Conservation (phyloP, 2,113 vertebrate genomes). For the Phyllostomus hastatus region DNA sequence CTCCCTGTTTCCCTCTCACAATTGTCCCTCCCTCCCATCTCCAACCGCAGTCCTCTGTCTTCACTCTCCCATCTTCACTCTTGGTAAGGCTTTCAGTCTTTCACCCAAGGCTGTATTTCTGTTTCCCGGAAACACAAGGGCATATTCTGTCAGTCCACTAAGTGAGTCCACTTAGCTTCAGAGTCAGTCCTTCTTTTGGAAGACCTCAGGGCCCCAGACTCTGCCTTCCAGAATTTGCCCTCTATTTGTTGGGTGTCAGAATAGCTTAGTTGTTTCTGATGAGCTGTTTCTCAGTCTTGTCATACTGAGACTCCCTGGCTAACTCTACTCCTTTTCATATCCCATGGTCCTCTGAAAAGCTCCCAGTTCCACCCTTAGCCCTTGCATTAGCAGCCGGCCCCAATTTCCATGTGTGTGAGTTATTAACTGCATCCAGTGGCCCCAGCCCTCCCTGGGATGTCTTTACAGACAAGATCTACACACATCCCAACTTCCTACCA, state of each 20-base stretch:
- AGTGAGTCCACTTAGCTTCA: not conserved
- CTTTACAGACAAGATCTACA: not conserved
- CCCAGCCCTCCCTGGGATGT: not conserved
- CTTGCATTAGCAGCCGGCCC: not conserved
- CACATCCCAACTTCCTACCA: not conserved
- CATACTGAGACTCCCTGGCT: not conserved
- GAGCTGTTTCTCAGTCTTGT: not conserved
- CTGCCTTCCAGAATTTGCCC: not conserved
- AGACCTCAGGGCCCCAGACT: not conserved
- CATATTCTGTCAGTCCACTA: not conserved
- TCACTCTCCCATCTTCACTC: slow-evolving; percentile 42
- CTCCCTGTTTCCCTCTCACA: not conserved
- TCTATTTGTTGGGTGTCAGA: not conserved
- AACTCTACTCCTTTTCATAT: not conserved
- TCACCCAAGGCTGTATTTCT: slow-evolving; percentile 28
- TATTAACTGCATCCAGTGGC: not conserved
- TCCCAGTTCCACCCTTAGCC: not conserved
- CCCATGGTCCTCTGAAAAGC: not conserved
- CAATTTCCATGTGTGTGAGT: not conserved
- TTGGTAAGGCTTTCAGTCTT: slow-evolving; percentile 33
- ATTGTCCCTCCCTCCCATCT: not conserved
- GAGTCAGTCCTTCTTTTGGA: not conserved
- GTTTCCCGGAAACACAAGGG: not conserved
- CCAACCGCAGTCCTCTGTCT: slow-evolving; percentile 13
- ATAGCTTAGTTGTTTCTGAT: not conserved